Percentiles rank a stretch among this genome's conserved stretches.
phyloP scores from a whole-genome alignment of 2,888 invertebrate species.

The Microplitis manilae region DNA sequence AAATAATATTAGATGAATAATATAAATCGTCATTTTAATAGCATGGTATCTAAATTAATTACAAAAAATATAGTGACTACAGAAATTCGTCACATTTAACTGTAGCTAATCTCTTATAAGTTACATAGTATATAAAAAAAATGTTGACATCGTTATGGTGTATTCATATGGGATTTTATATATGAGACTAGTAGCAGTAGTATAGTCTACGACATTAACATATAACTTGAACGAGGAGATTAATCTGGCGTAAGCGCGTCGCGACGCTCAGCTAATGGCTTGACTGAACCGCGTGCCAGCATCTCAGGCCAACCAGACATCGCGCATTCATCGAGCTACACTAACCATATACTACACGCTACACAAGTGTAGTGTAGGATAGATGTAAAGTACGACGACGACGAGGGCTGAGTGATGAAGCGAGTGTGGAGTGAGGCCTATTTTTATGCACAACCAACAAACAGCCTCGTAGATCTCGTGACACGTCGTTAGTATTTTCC shows the following conservation, averaged over 20 bases:
- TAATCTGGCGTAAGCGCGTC: constrained; percentile 59
- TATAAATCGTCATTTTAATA: no score
- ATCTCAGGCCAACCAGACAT: constrained; percentile 55
- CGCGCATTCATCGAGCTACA: constrained; percentile 50
- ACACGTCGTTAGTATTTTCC: constrained; percentile 59
- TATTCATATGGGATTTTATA: constrained; percentile 23
- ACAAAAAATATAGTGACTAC: no score
- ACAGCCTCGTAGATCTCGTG: constrained; percentile 65
- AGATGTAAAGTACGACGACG: constrained; percentile 1
- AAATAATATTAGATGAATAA: no score
- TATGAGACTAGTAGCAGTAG: constrained; percentile 1
- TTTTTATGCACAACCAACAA: constrained; percentile 65
- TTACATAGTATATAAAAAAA: not conserved
- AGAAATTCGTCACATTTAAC: no score
- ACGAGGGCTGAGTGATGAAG: constrained; percentile 61
- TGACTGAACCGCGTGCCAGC: constrained; percentile 54
- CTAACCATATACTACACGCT: constrained; percentile 3
- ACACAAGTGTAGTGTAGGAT: constrained; percentile 24
- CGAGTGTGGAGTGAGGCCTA: constrained; percentile 68
- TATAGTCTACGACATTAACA: constrained; percentile 20
- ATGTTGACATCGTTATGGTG: not conserved
- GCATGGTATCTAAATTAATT: no score
- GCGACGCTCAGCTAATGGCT: constrained; percentile 58
- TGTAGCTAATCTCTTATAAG: not conserved
- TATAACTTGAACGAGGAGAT: constrained; percentile 43